phyloP scores from a whole-genome alignment of 2,113 vertebrate species.

The Symphodus melops region DNA sequence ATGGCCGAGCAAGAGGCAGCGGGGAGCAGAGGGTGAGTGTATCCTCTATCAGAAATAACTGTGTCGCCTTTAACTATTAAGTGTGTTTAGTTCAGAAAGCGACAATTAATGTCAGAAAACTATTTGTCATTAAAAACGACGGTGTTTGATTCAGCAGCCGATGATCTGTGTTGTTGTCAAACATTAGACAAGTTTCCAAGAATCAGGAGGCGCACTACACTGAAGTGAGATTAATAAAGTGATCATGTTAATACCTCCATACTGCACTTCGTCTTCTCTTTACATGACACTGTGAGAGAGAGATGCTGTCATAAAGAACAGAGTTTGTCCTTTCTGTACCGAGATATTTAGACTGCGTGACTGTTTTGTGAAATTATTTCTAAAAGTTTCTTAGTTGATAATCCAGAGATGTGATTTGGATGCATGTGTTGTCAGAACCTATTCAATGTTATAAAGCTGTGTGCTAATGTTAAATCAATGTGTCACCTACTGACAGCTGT shows the following conservation, averaged over 20 bases:
- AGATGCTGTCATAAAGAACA: neutral
- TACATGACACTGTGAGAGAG: neutral
- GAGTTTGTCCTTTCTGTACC: neutral
- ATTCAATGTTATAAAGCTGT: too few relatives aligned
- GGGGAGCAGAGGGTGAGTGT: constrained; percentile 61
- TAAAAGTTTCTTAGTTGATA: too few relatives aligned
- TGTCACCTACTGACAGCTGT: neutral
- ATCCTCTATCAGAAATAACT: fast-evolving
- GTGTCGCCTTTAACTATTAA: too few relatives aligned
- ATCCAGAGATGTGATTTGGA: too few relatives aligned
- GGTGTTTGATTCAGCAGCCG: neutral
- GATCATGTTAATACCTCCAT: neutral
- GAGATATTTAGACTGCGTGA: too few relatives aligned
- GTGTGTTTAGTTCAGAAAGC: fast-evolving
- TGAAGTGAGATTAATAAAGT: constrained; percentile 8
- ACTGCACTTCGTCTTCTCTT: neutral
- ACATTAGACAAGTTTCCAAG: neutral
- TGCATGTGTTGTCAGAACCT: too few relatives aligned
- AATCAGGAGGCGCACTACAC: neutral
- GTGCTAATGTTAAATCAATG: too few relatives aligned
- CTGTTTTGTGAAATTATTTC: too few relatives aligned
- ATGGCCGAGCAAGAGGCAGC: constrained; percentile 71
- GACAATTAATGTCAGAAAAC: fast-evolving
- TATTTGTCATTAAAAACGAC: fast-evolving
- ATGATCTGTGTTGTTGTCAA: neutral